Base-by-base conservation (phyloP, 1,140 invertebrate genomes). In the Bombus polaris region DNA sequence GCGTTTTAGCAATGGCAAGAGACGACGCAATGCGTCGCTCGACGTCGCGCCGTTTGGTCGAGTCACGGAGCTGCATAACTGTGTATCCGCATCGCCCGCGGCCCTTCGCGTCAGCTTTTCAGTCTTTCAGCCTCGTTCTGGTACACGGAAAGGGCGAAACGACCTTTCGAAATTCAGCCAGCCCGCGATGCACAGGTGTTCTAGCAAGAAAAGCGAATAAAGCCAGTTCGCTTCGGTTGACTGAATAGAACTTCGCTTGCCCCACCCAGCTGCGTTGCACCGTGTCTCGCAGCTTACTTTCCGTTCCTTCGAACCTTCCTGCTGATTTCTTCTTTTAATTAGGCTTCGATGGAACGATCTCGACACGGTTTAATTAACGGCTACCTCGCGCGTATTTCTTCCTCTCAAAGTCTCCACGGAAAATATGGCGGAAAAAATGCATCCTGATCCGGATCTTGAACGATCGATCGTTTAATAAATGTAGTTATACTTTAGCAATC, bases 21-120 rank as follows among this genome's bases (percentile, higher is more conserved):
- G 12, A 62, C 35, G 3, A 15, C 66, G n/a, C 53, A 39, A 22
- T 62, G 59, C n/a, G 42, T 57, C 25, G n/a, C 35, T 42, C 15
- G 5, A 37, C 28, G 28, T 39, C 47, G 47, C 47, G 47, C 47
- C 5, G 47, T 53, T 53, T 53, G 47, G 42, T 28, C n/a, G 53
- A 81, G 39, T n/a, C 42, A 70, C n/a, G 39, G 2, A 75, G 22
- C 42, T 37, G 53, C 77, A 53, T 22, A 70, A 79, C 76, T 12
- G 53, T 15, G 39, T 65, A 82, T 82, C 80, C 25, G 71, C 39
- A 74, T 81, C 39, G 80, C 80, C 71, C 22, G 80, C 80, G 57
- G 71, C 15, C 8, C 18, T 65, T 25, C 22, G 44, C 70, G 28
- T 73, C 53, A 65, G 53, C 39, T 83, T 75, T 83, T 75, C 35